Conservation (phyloP, 2,888 invertebrate genomes). For the Salticus scenicus region DNA sequence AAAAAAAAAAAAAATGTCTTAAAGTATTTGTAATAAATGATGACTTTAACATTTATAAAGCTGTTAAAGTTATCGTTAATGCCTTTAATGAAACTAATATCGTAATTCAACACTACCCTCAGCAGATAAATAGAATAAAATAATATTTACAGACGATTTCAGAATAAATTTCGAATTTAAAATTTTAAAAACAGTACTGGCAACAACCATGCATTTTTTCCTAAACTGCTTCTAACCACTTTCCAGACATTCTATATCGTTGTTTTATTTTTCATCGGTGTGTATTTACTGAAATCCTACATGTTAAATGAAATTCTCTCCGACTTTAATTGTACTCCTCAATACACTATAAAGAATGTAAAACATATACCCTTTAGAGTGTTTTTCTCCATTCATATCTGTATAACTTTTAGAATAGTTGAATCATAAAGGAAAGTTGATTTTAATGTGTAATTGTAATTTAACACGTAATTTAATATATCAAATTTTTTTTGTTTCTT, state of each 20-base stretch:
- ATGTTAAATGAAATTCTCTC: background rate
- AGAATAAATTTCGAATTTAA: background rate
- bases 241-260: background rate
- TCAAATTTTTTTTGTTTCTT: background rate
- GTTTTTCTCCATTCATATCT: background rate
- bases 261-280: background rate
- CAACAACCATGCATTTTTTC: background rate
- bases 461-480: background rate
- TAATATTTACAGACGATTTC: background rate
- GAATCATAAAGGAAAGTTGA: background rate
- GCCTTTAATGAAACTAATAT: background rate
- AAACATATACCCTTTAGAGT: background rate
- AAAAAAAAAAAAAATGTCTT: too few relatives aligned
- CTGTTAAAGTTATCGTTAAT: background rate
- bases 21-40: too few relatives aligned
- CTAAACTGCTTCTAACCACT: background rate
- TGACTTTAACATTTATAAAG: too few relatives aligned
- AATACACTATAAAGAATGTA: background rate
- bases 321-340: background rate
- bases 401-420: background rate
- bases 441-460: background rate
- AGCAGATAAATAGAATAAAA: background rate
- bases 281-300: background rate
- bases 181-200: background rate
- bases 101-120: background rate